Evolutionary conservation across 2,113 vertebrate genomes (phyloP).

Genomic region (Erythrocercus mccallii): DNA sequence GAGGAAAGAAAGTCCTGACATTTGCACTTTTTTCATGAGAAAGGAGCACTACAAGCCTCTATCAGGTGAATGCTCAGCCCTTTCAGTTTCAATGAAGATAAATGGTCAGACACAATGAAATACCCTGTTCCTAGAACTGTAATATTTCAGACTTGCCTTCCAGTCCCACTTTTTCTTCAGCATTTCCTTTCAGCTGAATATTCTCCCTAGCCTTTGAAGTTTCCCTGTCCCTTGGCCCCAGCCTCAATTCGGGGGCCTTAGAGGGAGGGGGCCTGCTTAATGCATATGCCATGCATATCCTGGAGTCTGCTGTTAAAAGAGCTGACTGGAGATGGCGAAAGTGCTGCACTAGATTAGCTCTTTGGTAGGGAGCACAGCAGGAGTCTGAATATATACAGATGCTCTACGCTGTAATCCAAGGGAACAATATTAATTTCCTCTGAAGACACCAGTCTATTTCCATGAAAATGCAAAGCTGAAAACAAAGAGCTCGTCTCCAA

Average conservation of each 20-base stretch:
- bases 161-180: background rate
- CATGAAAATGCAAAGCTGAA: background rate
- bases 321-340: background rate
- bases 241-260: background rate
- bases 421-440: background rate
- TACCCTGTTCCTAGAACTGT: background rate
- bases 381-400: background rate
- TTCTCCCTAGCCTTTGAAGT: background rate
- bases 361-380: background rate
- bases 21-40: background rate
- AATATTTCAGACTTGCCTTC: background rate
- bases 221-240: background rate
- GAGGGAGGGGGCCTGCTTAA: background rate
- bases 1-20: background rate
- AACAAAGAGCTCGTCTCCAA: background rate
- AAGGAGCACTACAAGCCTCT: background rate
- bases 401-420: background rate
- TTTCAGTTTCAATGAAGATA: background rate
- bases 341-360: background rate
- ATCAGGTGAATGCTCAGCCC: background rate
- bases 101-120: background rate
- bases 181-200: background rate
- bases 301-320: background rate
- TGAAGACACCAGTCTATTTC: background rate
- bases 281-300: accelerated